Evolutionary conservation across 2,113 vertebrate species (phyloP).

Genomic region (Rhabdornis inornatus): DNA sequence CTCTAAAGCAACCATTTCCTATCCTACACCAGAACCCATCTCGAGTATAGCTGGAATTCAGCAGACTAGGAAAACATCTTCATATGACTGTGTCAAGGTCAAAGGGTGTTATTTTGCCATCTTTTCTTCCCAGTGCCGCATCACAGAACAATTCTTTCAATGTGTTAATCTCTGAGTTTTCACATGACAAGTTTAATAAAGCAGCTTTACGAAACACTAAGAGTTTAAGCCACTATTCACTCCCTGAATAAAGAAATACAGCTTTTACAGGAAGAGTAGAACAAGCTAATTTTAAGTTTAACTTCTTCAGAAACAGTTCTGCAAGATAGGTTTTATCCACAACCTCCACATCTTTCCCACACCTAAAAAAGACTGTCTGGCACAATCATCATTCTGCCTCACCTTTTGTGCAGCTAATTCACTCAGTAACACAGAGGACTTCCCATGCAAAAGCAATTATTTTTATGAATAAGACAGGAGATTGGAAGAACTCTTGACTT

Average conservation of each 20-base stretch:
- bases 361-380: background rate
- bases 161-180: background rate
- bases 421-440: background rate
- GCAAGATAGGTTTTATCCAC: background rate
- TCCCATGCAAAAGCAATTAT: background rate
- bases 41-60: background rate
- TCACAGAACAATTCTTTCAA: background rate
- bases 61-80: background rate
- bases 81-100: background rate
- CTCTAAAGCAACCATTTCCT: background rate
- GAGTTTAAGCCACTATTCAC: background rate
- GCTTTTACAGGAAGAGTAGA: background rate
- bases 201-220: slow-evolving; percentile 1
- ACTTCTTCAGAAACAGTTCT: background rate
- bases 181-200: background rate
- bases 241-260: background rate
- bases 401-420: background rate
- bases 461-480: background rate
- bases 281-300: background rate
- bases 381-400: background rate
- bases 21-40: background rate
- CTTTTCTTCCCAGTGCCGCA: background rate
- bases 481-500: background rate
- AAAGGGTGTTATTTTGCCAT: background rate
- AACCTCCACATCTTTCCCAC: background rate